Conservation (phyloP, 2,888 invertebrate genomes). For the Andrena trimmerana region DNA sequence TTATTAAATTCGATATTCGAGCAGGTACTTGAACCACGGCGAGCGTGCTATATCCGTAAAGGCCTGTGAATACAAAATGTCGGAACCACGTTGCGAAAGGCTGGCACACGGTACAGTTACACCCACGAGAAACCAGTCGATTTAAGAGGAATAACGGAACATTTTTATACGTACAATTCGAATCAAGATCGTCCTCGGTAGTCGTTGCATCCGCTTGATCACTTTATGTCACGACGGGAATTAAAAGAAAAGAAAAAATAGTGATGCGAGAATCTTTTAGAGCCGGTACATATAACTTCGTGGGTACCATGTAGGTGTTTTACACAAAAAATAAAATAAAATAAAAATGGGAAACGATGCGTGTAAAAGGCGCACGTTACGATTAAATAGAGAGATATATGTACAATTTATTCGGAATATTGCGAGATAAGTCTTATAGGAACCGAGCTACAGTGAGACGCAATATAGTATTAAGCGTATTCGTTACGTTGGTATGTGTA, state of each 20-base stretch:
- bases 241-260: constrained; percentile 22
- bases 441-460: constrained; percentile 48
- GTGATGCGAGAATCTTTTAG: background rate
- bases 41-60: constrained; percentile 18
- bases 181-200: constrained; percentile 10
- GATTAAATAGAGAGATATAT: constrained; percentile 54
- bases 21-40: background rate
- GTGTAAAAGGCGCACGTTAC: constrained; percentile 73
- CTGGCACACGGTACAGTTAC: constrained; percentile 39
- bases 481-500: constrained; percentile 61
- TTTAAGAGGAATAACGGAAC: constrained; percentile 23
- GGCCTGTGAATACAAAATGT: constrained; percentile 70
- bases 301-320: constrained; percentile 3
- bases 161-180: constrained; percentile 60
- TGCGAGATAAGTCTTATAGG: constrained; percentile 47
- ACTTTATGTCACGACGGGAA: constrained; percentile 50
- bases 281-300: constrained; percentile 12
- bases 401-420: constrained; percentile 50
- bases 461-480: constrained; percentile 68
- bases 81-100: constrained; percentile 73
- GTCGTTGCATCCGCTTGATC: constrained; percentile 57
- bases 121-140: background rate
- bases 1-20: background rate
- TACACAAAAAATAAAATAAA: constrained; percentile 18
- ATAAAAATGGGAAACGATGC: constrained; percentile 52